Base-by-base conservation (phyloP, 2,797 vertebrate species). In the Sylvilagus floridanus region DNA sequence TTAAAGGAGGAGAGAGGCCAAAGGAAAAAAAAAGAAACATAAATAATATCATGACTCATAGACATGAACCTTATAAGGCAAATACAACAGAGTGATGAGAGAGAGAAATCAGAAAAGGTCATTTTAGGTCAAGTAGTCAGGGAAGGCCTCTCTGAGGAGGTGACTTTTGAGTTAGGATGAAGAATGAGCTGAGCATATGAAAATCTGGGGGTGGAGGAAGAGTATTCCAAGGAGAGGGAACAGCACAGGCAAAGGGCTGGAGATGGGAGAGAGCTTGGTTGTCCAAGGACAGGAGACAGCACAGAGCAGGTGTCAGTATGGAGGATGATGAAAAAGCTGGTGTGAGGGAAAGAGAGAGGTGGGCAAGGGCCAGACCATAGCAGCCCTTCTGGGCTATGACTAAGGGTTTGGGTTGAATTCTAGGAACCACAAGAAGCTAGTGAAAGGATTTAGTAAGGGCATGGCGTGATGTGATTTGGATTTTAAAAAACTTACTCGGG, bases 251-350 rank as follows among this genome's bases (percentile, higher is more conserved):
- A 65, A 77, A 86, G 37, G 37, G 35, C 77, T 47, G 14, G 47
- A 22, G 28, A 21, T 26, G 12, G 37, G 16, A 88, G 71, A 69
- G 19, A 91, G 65, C 54, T 37, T n/a, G 22, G 11, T 11, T 7
- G 16, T 42, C 47, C 37, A 68, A 73, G 16, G 62, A 16, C 2
- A 11, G 32, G 54, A 68, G 17, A 77, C 57, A 75, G 8, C 1
- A 86, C 66, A 37, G 37, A 79, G 68, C 10, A 77, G 50, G 60
- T 10, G 32, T 10, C 24, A 52, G 28, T 9, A 50, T 1, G 14
- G 10, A 16, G 5, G 65, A 37, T 10, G 16, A 2, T 3, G 24
- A 77, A n/a, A 66, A 60, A 1, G 1, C 1, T 17, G 5, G 2
- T 12, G 8, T 10, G 14, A 12, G 32, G 84, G 7, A 28, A 60